Evolutionary conservation across 2,113 vertebrate genomes (phyloP).

Genomic region (Eonycteris spelaea): DNA sequence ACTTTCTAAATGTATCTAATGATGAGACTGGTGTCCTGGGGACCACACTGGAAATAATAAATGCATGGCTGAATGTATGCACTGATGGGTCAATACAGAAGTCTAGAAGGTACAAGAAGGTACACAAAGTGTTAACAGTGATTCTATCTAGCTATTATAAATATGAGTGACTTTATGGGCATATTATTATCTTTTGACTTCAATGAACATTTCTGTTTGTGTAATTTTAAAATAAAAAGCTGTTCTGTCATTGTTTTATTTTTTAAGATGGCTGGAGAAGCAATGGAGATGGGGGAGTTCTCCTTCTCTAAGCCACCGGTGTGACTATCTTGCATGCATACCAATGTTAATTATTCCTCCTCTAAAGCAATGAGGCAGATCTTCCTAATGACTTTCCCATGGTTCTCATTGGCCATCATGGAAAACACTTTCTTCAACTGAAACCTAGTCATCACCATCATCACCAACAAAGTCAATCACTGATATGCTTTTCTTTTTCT

Average conservation of each 20-base stretch:
- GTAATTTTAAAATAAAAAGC: not conserved
- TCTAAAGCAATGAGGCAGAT: not conserved
- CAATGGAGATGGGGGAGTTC: not conserved
- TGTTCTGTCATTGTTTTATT: not conserved
- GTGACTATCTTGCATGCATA: not conserved
- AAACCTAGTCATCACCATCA: not conserved
- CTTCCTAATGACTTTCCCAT: not conserved
- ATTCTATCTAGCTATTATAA: not conserved
- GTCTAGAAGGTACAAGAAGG: not conserved
- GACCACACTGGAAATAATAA: not conserved
- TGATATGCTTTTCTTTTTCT: not conserved
- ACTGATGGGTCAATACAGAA: not conserved
- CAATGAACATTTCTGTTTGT: not conserved
- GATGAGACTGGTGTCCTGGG: not conserved
- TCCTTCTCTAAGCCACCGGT: not conserved
- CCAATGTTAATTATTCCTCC: not conserved
- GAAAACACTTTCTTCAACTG: not conserved
- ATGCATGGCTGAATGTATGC: not conserved
- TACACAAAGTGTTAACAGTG: not conserved
- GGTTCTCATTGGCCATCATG: not conserved
- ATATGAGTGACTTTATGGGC: not conserved
- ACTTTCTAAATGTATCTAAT: not conserved
- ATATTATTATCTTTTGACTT: not conserved
- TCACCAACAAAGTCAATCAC: not conserved
- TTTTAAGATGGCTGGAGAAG: not conserved